Percentiles rank a stretch among this genome's conserved stretches.
Evolutionary conservation across 1,140 invertebrate genomes (phyloP).

Genomic region (Cecropterus lyciades): DNA sequence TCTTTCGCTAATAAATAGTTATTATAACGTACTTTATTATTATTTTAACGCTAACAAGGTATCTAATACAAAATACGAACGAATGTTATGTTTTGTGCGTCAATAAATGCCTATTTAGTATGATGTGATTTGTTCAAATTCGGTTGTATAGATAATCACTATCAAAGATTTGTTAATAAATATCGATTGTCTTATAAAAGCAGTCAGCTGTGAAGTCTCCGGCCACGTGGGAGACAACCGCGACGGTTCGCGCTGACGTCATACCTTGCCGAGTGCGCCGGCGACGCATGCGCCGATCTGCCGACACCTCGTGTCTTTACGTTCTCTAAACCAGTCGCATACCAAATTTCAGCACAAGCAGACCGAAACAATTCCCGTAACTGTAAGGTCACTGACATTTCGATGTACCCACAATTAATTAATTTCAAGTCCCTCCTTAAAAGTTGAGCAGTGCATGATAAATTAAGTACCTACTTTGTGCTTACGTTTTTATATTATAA

Average conservation of each 20-base stretch:
- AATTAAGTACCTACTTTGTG: not conserved
- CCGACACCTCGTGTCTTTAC: constrained; percentile 53
- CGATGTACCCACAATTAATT: constrained; percentile 42
- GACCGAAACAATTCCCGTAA: constrained; percentile 63
- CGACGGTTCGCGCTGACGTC: constrained; percentile 67
- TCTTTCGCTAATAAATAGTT: constrained; percentile 59
- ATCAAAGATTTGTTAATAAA: not conserved
- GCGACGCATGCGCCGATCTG: constrained; percentile 47
- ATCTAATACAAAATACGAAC: constrained; percentile 44
- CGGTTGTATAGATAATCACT: not conserved
- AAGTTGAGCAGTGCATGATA: constrained; percentile 2
- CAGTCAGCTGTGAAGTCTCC: constrained; percentile 63
- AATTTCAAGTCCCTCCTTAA: constrained; percentile 33
- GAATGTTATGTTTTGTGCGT: not conserved
- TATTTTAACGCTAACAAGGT: constrained; percentile 18
- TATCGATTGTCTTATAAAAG: constrained; percentile 14
- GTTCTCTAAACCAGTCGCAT: constrained; percentile 73
- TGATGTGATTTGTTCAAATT: not conserved
- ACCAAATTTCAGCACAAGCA: constrained; percentile 74
- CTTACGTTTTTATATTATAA: too few relatives aligned
- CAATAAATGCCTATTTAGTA: not conserved
- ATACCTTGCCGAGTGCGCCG: constrained; percentile 44
- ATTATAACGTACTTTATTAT: constrained; percentile 40
- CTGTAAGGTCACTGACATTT: constrained; percentile 68
- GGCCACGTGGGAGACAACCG: constrained; percentile 68